A percentile compares a stretch with the other conserved stretches of the same genome.
Evolutionary conservation across 2,888 invertebrate genomes (phyloP).

Genomic region (Trissoscelio sp.): DNA sequence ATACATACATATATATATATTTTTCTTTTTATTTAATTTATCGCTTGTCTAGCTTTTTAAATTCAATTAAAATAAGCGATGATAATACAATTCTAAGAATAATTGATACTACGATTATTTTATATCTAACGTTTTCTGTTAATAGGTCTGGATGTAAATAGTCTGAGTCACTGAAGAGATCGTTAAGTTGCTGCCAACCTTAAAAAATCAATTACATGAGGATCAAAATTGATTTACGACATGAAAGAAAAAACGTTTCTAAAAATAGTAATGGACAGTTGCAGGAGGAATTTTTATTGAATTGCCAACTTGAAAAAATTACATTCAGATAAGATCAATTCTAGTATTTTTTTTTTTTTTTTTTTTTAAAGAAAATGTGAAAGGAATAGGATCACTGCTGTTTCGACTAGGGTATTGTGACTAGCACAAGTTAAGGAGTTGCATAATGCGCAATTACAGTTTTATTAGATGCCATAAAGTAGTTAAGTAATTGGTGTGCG

Average conservation of each 20-base stretch:
- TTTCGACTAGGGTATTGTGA: conserved; percentile 47
- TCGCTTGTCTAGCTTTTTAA: too few relatives aligned
- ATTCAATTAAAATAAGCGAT: too few relatives aligned
- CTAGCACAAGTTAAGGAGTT: conserved; percentile 34
- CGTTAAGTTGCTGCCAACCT: not conserved
- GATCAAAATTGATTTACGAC: not conserved
- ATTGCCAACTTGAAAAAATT: too few relatives aligned
- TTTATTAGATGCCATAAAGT: conserved; percentile 65
- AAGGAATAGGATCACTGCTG: conserved; percentile 42
- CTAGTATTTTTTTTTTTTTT: too few relatives aligned
- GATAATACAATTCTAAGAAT: too few relatives aligned
- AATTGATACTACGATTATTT: too few relatives aligned
- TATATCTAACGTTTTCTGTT: not conserved
- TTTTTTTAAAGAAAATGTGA: conserved; percentile 53
- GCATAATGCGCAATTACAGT: conserved; percentile 58
- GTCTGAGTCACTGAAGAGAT: conserved; percentile 28
- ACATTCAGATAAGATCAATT: too few relatives aligned
- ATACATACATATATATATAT: not conserved
- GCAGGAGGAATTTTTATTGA: not conserved
- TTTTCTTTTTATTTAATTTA: too few relatives aligned
- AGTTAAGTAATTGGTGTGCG: conserved; percentile 60
- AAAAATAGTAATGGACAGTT: not conserved
- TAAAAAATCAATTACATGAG: not conserved
- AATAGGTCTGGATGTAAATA: conserved; percentile 45
- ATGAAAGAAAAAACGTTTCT: not conserved